Evolutionary conservation across 2,797 vertebrate species (phyloP), one percentile per base, ranked within the genome.

Genomic region (Chrysocyon brachyurus): DNA sequence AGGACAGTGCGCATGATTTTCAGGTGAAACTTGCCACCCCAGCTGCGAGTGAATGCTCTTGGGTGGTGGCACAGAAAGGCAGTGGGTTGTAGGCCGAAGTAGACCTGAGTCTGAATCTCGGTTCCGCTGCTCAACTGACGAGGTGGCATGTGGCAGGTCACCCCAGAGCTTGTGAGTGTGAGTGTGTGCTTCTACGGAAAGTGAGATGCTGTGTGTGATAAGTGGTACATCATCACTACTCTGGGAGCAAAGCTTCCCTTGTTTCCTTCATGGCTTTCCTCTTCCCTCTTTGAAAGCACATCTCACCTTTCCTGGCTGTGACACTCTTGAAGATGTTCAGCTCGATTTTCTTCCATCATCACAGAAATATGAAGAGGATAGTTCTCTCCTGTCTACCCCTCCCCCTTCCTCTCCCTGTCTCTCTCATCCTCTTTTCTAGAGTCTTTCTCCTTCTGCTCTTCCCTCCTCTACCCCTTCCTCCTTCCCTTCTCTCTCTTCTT

Each of bases 351-450:
- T 78, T 82, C 26, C 4, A 7, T 61, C 21, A 6, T 88, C 40
- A 24, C 9, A 79, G 78, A 95, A 73, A 66, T 22, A 61, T 4
- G 40, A 75, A 83, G 90, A 73, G 14, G 3, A 46, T 22, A 72
- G 49, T 4, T 16, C 2, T 40, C 52, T 26, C 49, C 17, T 28
- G 15, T 8, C 17, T 21, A 12, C 17, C 4, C 14, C 19, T 10
- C 17, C 2, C 14, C 10, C 40, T 14, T 16, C 4, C 3, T 9
- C 1, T 1, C 14, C 5, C 6, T 6, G 10, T 4, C 5, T 15
- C 17, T 28, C 6, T 15, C 28, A 15, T 21, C 5, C 36, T 1
- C 2, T 16, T 17, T 26, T 4, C 14, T 11, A 8, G 5, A 5
- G 6, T 28, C 22, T 5, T 17, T 2, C 2, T 11, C 3, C 11